Evolutionary conservation across 2,797 vertebrate species (phyloP).

Genomic region (Protosalanx chinensis): DNA sequence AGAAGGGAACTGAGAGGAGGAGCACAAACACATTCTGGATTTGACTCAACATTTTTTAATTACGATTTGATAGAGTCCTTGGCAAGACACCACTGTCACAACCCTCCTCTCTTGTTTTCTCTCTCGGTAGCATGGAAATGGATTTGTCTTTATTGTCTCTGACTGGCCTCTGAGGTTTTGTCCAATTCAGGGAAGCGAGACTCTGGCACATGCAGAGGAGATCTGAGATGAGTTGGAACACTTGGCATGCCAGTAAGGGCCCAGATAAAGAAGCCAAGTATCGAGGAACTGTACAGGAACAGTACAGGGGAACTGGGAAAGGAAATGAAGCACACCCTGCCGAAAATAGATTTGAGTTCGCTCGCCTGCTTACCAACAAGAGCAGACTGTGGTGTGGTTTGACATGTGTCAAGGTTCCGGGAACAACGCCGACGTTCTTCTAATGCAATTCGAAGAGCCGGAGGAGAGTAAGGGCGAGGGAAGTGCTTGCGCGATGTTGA

Average conservation of each 20-base stretch:
- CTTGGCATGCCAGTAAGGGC: conserved; percentile 32
- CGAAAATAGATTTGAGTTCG: conserved; percentile 58
- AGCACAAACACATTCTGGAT: conserved; percentile 73
- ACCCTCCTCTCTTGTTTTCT: conserved; percentile 27
- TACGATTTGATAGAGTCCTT: conserved; percentile 68
- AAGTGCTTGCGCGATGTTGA: conserved; percentile 31
- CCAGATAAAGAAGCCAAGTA: conserved; percentile 30
- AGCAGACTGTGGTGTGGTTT: conserved; percentile 38
- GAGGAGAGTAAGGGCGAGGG: conserved; percentile 20
- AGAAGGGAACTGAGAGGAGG: conserved; percentile 67
- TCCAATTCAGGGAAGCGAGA: conserved; percentile 31
- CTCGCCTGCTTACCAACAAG: conserved; percentile 57
- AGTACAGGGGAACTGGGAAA: conserved; percentile 36
- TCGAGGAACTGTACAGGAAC: conserved; percentile 3
- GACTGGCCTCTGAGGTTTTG: conserved; percentile 29
- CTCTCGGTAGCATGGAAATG: conserved; percentile 7
- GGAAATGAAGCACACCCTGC: conserved; percentile 38
- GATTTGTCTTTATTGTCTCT: conserved; percentile 40
- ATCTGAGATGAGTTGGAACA: conserved; percentile 33
- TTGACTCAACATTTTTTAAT: conserved; percentile 73
- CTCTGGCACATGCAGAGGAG: conserved; percentile 35
- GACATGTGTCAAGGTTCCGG: conserved; percentile 56
- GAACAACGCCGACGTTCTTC: conserved; percentile 39
- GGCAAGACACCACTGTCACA: conserved; percentile 46
- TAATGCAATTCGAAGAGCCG: conserved; percentile 30